Evolutionary conservation across 2,113 vertebrate genomes (phyloP).

Genomic region (Nymphicus hollandicus): DNA sequence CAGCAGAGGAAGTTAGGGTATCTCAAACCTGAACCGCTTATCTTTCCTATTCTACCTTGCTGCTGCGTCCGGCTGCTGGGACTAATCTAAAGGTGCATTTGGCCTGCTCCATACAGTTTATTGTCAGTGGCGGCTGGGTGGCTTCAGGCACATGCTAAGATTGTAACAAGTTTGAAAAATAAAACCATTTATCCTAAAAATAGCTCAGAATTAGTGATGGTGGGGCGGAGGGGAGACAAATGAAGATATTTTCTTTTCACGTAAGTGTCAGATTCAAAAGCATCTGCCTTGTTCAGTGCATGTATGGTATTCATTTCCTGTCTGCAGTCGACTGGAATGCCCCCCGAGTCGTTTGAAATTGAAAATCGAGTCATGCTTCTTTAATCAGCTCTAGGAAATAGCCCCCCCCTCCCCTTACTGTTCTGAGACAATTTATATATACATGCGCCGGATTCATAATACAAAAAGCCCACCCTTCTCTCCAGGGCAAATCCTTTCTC

Average conservation of each 20-base stretch:
- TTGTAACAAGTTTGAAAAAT: neutral
- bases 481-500: neutral
- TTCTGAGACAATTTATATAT: constrained; percentile 13
- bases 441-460: neutral
- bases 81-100: neutral
- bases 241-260: constrained; percentile 70
- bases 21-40: neutral
- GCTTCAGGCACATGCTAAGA: constrained; percentile 16
- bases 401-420: neutral
- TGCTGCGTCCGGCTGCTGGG: neutral
- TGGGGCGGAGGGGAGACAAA: neutral
- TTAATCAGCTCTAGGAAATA: constrained; percentile 82
- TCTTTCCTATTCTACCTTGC: neutral
- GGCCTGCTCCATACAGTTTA: neutral
- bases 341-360: constrained; percentile 79
- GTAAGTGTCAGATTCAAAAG: constrained; percentile 74
- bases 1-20: neutral
- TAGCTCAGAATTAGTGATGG: neutral
- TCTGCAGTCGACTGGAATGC: constrained; percentile 69
- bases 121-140: neutral
- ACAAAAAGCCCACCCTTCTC: neutral
- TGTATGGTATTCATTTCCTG: constrained; percentile 85
- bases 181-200: constrained; percentile 26
- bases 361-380: constrained; percentile 84
- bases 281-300: constrained; percentile 71